These are phyloP conservation scores for Macrotis lagotis DNA, from an alignment of 2,113 vertebrate species.

Conservation along the genomic window DNA sequence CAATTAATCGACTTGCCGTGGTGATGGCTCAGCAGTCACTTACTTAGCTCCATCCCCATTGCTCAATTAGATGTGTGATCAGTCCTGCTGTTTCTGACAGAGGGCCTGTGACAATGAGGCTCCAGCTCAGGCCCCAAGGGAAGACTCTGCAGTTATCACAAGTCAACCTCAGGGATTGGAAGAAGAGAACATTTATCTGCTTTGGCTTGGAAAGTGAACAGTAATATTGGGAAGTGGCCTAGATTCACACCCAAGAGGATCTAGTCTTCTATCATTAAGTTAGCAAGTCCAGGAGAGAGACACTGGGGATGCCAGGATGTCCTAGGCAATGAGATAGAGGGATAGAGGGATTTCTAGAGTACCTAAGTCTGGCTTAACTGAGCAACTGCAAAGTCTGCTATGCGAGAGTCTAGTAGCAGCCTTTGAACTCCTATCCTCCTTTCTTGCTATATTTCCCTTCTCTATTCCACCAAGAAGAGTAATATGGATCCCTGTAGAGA, in stretches of 20 bases:
- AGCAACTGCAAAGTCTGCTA: too few relatives aligned
- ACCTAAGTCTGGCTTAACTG: too few relatives aligned
- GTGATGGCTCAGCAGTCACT: neutral
- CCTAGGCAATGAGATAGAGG: neutral
- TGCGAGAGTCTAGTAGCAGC: too few relatives aligned
- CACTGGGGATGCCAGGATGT: rapidly evolving
- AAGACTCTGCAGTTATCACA: slow-evolving; percentile 34
- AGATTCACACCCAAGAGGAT: neutral
- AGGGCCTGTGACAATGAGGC: slow-evolving; percentile 41
- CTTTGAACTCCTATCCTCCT: neutral
- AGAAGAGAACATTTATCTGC: neutral
- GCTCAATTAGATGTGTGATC: slow-evolving; percentile 34
- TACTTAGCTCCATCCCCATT: slow-evolving; percentile 23
- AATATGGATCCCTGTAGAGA: neutral
- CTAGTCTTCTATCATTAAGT: neutral
- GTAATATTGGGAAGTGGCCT: rapidly evolving
- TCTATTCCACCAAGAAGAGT: neutral
- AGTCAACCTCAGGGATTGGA: slow-evolving; percentile 41
- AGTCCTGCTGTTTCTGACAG: neutral
- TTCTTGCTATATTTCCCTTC: neutral
- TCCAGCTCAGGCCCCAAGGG: slow-evolving; percentile 4
- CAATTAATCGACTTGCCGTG: slow-evolving; percentile 42
- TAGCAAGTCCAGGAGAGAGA: neutral
- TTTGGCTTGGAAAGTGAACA: neutral
- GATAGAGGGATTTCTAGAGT: too few relatives aligned